Evolutionary conservation across 2,797 vertebrate species (phyloP).

Genomic region (Sebastes hubbsi): DNA sequence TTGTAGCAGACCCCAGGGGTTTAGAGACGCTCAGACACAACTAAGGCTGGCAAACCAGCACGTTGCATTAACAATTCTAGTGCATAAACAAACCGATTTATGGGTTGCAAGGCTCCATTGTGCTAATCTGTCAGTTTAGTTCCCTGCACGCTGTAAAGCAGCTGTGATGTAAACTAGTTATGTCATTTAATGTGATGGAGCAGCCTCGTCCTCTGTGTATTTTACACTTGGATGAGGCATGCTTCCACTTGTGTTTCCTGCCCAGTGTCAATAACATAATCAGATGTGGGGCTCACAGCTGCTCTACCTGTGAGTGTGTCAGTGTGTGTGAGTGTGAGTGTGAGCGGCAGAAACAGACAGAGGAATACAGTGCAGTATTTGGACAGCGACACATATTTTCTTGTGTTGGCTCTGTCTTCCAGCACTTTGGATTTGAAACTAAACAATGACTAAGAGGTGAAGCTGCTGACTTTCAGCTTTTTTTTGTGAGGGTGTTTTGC

Average conservation of each 20-base stretch:
- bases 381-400: background rate
- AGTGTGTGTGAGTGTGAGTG: background rate
- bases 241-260: conserved; percentile 69
- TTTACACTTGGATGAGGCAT: conserved; percentile 54
- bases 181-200: conserved; percentile 58
- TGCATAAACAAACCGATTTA: conserved; percentile 30
- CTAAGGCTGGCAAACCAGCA: conserved; percentile 38
- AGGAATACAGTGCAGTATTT: background rate
- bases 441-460: background rate
- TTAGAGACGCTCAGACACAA: conserved; percentile 54
- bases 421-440: background rate
- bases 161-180: conserved; percentile 52
- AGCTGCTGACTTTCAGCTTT: background rate
- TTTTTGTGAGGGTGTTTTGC: background rate
- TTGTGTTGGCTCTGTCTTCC: background rate
- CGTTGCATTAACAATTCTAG: conserved; percentile 23
- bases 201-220: conserved; percentile 49
- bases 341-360: background rate
- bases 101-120: conserved; percentile 13
- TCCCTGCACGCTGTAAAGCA: conserved; percentile 11
- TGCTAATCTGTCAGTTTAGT: conserved; percentile 37
- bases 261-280: conserved; percentile 71
- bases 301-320: conserved; percentile 40
- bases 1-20: conserved; percentile 55
- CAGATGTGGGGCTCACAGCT: conserved; percentile 64